Percentiles rank a stretch among this genome's conserved stretches.
Evolutionary conservation across 1,140 invertebrate genomes (phyloP).

Genomic region (Druon quercuslanigerum): DNA sequence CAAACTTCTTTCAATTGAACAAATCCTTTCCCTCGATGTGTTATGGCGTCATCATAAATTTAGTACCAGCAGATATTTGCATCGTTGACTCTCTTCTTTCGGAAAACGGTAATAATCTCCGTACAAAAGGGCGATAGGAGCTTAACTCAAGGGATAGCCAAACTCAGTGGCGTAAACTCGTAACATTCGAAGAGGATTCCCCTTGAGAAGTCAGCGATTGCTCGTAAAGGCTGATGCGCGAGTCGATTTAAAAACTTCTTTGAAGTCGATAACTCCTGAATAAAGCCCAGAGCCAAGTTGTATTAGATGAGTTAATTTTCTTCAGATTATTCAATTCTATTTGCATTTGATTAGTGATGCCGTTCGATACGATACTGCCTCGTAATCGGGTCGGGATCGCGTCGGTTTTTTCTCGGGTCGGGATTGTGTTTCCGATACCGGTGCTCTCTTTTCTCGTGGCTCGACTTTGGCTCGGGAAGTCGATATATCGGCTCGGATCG

Average conservation of each 20-base stretch:
- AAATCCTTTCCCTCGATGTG: neutral
- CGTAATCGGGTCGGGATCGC: too few relatives aligned
- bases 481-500: too few relatives aligned
- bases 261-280: neutral
- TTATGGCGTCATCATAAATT: slow-evolving; percentile 4
- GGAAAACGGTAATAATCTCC: slow-evolving; percentile 19
- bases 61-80: slow-evolving; percentile 8
- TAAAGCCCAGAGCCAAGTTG: neutral
- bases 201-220: slow-evolving; percentile 13
- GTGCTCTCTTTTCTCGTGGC: too few relatives aligned
- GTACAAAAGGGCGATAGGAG: slow-evolving; percentile 28
- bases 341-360: too few relatives aligned
- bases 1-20: neutral
- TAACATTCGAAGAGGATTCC: slow-evolving; percentile 14
- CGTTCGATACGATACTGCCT: too few relatives aligned
- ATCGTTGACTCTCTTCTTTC: neutral
- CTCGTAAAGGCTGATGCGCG: neutral
- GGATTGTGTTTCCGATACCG: too few relatives aligned
- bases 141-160: slow-evolving; percentile 19
- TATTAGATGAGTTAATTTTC: too few relatives aligned
- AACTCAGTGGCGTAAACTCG: slow-evolving; percentile 13
- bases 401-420: too few relatives aligned
- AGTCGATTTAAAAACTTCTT: slow-evolving; percentile 5
- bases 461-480: too few relatives aligned
- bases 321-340: too few relatives aligned